These are phyloP conservation scores for Cheilosia urbana DNA, from an alignment of 2,888 invertebrate genomes.

Conservation along the genomic window DNA sequence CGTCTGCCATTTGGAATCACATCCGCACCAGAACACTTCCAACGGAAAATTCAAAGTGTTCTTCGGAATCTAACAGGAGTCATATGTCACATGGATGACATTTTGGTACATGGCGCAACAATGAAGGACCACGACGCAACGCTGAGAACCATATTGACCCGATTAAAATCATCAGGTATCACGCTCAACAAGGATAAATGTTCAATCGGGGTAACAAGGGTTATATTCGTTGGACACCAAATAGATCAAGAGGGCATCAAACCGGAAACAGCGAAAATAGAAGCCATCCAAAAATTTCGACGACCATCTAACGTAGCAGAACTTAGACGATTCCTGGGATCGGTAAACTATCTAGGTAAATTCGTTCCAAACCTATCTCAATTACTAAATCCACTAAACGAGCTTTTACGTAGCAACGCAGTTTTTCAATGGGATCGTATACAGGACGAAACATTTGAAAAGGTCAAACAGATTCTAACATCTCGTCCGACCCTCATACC, in stretches of 20 bases:
- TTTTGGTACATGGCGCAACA: conserved; percentile 39
- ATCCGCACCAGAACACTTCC: conserved; percentile 58
- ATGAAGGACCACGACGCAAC: conserved; percentile 19
- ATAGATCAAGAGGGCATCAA: conserved; percentile 45
- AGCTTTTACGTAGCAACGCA: conserved; percentile 19
- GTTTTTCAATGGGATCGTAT: conserved; percentile 32
- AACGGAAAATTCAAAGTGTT: conserved; percentile 38
- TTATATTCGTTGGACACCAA: conserved; percentile 48
- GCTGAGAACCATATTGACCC: conserved; percentile 23
- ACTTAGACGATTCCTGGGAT: too few relatives aligned
- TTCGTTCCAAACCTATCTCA: conserved; percentile 36
- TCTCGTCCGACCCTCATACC: conserved; percentile 17
- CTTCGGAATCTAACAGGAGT: conserved; percentile 34
- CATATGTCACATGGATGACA: conserved; percentile 64
- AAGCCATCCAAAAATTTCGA: conserved; percentile 43
- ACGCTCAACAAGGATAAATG: conserved; percentile 62
- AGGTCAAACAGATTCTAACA: conserved; percentile 26
- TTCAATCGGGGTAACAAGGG: conserved; percentile 21
- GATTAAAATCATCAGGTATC: conserved; percentile 21
- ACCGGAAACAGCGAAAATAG: conserved; percentile 37
- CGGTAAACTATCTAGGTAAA: conserved; percentile 23
- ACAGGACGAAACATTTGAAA: conserved; percentile 19
- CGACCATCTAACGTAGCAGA: conserved; percentile 34
- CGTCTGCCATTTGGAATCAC: conserved; percentile 52
- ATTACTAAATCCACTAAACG: conserved; percentile 20